Percentiles rank a stretch among this genome's conserved stretches.
These are phyloP conservation scores for Hypothenemus hampei DNA, from an alignment of 1,140 invertebrate species.

Conservation along the genomic window DNA sequence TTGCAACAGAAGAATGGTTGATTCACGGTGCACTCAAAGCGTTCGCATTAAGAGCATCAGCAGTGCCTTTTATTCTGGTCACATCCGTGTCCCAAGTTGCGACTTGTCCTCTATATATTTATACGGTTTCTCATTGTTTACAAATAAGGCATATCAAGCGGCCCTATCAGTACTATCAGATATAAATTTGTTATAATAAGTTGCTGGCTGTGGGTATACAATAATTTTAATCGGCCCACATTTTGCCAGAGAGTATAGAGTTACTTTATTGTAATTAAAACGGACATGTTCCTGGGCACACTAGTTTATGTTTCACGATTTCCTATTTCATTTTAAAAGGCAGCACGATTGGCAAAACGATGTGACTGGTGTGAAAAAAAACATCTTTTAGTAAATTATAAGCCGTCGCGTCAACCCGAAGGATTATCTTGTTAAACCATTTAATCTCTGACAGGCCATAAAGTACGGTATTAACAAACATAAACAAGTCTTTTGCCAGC, in stretches of 20 bases:
- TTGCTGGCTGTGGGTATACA: constrained; percentile 20
- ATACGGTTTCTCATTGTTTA: constrained; percentile 16
- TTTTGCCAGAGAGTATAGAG: constrained; percentile 3
- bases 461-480: constrained; percentile 31
- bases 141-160: constrained; percentile 21
- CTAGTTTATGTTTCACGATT: too few species aligned
- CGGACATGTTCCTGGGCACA: too few species aligned
- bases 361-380: background rate
- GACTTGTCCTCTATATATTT: background rate
- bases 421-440: constrained; percentile 33
- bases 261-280: constrained; percentile 18
- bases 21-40: background rate
- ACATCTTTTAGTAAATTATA: constrained; percentile 14
- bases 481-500: constrained; percentile 31
- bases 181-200: constrained; percentile 24
- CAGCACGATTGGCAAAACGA: background rate
- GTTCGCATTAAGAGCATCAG: background rate
- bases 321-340: background rate
- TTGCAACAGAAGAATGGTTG: background rate
- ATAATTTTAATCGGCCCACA: constrained; percentile 22
- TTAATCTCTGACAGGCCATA: constrained; percentile 32
- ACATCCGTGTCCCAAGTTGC: background rate
- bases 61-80: constrained; percentile 8
- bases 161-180: constrained; percentile 17
- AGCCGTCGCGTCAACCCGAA: constrained; percentile 18